Evolutionary conservation across 2,797 vertebrate species (phyloP), one percentile per base, ranked within the genome.

Genomic region (Acanthopagrus latus): DNA sequence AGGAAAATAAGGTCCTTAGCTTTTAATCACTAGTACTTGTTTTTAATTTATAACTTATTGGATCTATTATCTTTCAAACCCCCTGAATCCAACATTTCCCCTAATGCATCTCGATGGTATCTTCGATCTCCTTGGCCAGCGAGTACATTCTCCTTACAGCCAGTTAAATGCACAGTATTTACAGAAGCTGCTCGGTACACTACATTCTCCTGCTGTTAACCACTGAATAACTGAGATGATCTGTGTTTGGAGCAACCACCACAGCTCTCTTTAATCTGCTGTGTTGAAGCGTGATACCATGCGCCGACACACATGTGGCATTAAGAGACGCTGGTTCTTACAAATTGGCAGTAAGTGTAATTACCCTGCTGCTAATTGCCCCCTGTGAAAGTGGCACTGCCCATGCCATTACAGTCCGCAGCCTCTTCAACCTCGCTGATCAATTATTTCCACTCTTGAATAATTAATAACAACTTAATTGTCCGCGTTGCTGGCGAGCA

Each of bases 331-430:
- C 77, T 72, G 81, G 17, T 88, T 76, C 7, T 86, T 89, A 92
- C 91, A 94, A 93, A 95, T 90, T 78, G 88, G 51, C 79, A 83
- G 72, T 70, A 86, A 89, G 93, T 90, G 89, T 92, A 93, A 95
- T 95, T 94, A 93, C 87, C 91, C 87, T 89, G 91, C 86, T 93
- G 90, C 92, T 94, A 94, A 94, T 93, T 93, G 91, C 87, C 87
- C 89, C 78, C 85, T 52, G 74, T 88, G 89, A 93, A 92, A 91
- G 89, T 83, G 84, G 76, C 79, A 66, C 85, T 84, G 88, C 89
- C 88, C 74, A 48, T 29, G 78, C 88, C 87, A 89, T 92, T 88
- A 90, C 85, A 81, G 88, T 82, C 78, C 67, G 5, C 88, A 46
- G 58, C 73, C 83, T 90, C 85, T 88, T 76, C 87, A 93, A 76